Evolutionary conservation across 2,888 invertebrate species (phyloP), one percentile per base, ranked within the genome.

Genomic region (Lymantria dispar): DNA sequence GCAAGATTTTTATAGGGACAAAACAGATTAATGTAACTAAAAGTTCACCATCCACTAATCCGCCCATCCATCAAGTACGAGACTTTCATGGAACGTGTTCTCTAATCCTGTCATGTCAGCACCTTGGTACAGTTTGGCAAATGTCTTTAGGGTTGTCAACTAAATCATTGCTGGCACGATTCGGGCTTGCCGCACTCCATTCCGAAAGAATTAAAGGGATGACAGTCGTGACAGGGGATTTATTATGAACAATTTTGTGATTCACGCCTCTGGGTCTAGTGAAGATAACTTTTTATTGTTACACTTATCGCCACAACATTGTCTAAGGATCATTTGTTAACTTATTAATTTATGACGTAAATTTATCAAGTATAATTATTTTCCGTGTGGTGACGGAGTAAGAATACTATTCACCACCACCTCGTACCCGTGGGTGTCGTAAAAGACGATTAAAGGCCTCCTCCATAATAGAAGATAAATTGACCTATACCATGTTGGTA

Each of bases 171-270:
- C 43, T 50, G 53, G 51, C 48, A 47, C 47, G 47, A 43, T 54
- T 50, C 40, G 39, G 22, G 33, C 15, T 30, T 9, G 22, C 29
- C 76, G 72, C 78, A 80, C 74, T 68, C 62, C 54, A 70, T 65
- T 71, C 67, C 64, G 58, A 66, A 77, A 62, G 82, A 78, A 87
- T 87, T 87, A 83, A 64, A 68, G 72, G 76, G 82, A 79, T 87
- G 89, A 89, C 88, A 87, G 72, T 72, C 71, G 74, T 76, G 89
- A 87, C 89, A 82, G 82, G 69, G 67, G 72, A 89, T 86, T 81
- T 78, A 90, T 89, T 64, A 81, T 77, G 61, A 77, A 80, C 87
- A 86, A 87, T 87, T 85, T 84, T 73, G 72, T 70, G 74, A 72
- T 70, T 64, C 64, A 62, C 58, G 64, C 59, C 64, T 60, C 42